These are phyloP conservation scores for rabbit (Oryctolagus cuniculus) DNA, from an alignment of 2,113 vertebrate genomes.

Conservation along the genomic window DNA sequence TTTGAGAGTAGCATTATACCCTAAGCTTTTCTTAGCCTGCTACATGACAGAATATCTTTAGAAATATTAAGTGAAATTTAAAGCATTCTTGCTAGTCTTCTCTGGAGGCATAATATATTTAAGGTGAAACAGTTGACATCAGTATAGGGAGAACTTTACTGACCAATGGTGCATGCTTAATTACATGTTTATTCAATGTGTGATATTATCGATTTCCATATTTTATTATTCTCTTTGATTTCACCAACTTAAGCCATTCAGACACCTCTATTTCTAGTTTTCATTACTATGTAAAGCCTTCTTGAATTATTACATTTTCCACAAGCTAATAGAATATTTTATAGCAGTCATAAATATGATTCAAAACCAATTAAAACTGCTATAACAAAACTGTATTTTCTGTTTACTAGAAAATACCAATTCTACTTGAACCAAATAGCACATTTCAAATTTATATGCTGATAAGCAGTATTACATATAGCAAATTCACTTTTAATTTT, in stretches of 20 bases:
- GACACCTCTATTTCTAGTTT: constrained; percentile 22
- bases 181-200: constrained; percentile 37
- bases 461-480: neutral
- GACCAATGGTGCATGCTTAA: neutral
- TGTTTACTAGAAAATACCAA: neutral
- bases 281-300: constrained; percentile 24
- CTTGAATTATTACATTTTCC: constrained; percentile 53
- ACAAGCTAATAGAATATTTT: constrained; percentile 55
- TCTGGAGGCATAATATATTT: constrained; percentile 8
- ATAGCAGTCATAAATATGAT: neutral
- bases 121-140: neutral
- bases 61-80: constrained; percentile 16
- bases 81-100: neutral
- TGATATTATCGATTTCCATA: constrained; percentile 16
- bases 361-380: neutral
- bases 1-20: constrained; percentile 19
- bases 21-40: constrained; percentile 4
- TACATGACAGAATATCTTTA: neutral
- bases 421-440: constrained; percentile 33
- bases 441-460: constrained; percentile 44
- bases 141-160: neutral
- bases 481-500: constrained; percentile 46
- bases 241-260: constrained; percentile 9
- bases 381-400: constrained; percentile 17
- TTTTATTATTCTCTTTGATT: constrained; percentile 53